Evolutionary conservation across 1,140 invertebrate genomes (phyloP).

Genomic region (Bombus ignitus): DNA sequence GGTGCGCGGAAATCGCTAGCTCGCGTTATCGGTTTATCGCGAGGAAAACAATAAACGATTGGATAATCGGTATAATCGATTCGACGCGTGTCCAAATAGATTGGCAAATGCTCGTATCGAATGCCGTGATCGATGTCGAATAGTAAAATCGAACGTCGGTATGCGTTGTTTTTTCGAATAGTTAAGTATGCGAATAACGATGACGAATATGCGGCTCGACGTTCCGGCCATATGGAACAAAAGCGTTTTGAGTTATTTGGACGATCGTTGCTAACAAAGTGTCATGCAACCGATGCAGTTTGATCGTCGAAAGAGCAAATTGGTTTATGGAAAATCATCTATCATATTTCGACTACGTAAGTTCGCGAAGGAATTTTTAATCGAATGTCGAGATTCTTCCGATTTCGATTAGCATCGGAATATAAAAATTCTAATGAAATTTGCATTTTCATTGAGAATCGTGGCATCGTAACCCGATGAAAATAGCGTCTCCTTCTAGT

Average conservation of each 20-base stretch:
- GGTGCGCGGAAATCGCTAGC: background rate
- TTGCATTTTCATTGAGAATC: too few species aligned
- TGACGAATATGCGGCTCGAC: background rate
- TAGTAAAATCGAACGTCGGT: background rate
- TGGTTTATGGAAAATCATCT: too few species aligned
- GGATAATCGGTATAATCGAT: slow-evolving; percentile 11
- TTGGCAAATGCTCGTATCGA: background rate
- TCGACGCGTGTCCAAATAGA: slow-evolving; percentile 1
- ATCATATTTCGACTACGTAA: too few species aligned
- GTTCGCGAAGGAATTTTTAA: too few species aligned
- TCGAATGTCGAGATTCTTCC: too few species aligned
- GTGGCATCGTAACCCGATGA: too few species aligned
- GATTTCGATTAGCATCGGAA: too few species aligned
- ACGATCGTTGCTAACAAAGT: background rate
- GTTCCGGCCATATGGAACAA: background rate
- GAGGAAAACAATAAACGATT: background rate
- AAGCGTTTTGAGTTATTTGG: background rate
- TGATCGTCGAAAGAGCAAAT: too few species aligned
- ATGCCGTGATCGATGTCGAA: slow-evolving; percentile 2
- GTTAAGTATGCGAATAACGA: background rate
- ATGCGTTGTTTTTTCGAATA: background rate
- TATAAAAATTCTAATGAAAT: too few species aligned
- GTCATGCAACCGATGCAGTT: background rate
- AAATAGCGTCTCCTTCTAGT: background rate
- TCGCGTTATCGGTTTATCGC: background rate